Base-by-base conservation (phyloP, 2,113 vertebrate species). In the Callipepla californica region DNA sequence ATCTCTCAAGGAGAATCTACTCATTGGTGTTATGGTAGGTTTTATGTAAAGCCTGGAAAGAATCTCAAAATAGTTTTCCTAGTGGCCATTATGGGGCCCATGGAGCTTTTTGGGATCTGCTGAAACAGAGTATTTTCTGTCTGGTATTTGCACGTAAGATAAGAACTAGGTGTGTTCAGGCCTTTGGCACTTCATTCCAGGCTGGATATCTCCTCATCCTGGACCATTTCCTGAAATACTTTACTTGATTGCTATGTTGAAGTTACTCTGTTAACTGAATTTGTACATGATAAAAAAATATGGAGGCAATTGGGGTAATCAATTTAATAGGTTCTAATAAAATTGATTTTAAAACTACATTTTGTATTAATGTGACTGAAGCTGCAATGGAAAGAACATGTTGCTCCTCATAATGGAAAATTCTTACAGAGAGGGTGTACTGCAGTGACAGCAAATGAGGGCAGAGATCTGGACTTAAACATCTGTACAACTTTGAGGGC, bases 281-380 rank as follows among this genome's bases (percentile, higher is more conserved):
- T 45, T 0, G 0, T 19, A 28, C 18, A 5, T 28, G 10, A 50
- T 36, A 40, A 40, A 40, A 40, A 12, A 40, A 79, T 40, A 69
- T 16, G 1, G 3, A 26, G 7, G 5, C 26, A 4, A 62, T 40
- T 44, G 48, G 1, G 7, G 2, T 25, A 34, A 12, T 7, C 2
- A 20, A 15, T 59, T 19, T 84, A 38, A 51, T 4, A 72, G 3
- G 8, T 2, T 66, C 11, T 47, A 38, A 87, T 32, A 75, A 75
- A 50, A 55, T 10, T 21, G 0, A 1, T 0, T 47, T 67, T 72
- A 34, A 55, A 26, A n/a, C 17, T 50, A 5, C 32, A 28, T 15
- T 76, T 82, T 21, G 3, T 28, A 44, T 51, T 73, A 44, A 7
- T 34, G 17, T 14, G 19, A 11, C 4, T 73, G 23, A 70, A 47